Percentiles rank a stretch among this genome's conserved stretches.
Evolutionary conservation across 1,140 invertebrate species (phyloP).

Genomic region (Ladona fulva): DNA sequence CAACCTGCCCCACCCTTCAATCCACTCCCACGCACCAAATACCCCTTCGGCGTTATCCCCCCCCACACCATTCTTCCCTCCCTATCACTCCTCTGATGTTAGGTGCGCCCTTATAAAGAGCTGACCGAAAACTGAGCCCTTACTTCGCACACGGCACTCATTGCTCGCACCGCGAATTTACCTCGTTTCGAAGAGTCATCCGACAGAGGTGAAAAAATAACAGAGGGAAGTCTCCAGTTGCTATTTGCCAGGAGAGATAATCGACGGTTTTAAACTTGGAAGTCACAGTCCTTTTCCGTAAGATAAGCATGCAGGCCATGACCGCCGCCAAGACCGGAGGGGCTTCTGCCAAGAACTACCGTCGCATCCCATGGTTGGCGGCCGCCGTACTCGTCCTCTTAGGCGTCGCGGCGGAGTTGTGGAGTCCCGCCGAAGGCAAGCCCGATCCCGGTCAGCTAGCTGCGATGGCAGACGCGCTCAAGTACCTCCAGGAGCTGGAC

Average conservation of each 20-base stretch:
- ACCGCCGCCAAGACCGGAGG: neutral
- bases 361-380: neutral
- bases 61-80: neutral
- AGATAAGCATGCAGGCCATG: neutral
- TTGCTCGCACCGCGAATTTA: neutral
- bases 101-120: neutral
- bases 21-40: too few species aligned
- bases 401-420: neutral
- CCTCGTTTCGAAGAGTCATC: neutral
- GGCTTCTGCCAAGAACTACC: neutral
- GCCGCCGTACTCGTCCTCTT: neutral
- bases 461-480: slow-evolving; percentile 43
- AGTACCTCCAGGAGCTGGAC: slow-evolving; percentile 45
- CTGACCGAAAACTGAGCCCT: neutral
- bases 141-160: neutral
- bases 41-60: neutral
- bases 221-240: neutral
- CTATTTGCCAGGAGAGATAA: neutral
- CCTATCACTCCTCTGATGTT: neutral
- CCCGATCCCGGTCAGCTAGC: neutral
- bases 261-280: neutral
- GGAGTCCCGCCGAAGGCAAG: neutral
- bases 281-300: neutral
- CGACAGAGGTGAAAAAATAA: neutral
- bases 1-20: too few species aligned